These are phyloP conservation scores for Cinclus mexicanus DNA, from an alignment of 2,113 vertebrate species.

Conservation along the genomic window DNA sequence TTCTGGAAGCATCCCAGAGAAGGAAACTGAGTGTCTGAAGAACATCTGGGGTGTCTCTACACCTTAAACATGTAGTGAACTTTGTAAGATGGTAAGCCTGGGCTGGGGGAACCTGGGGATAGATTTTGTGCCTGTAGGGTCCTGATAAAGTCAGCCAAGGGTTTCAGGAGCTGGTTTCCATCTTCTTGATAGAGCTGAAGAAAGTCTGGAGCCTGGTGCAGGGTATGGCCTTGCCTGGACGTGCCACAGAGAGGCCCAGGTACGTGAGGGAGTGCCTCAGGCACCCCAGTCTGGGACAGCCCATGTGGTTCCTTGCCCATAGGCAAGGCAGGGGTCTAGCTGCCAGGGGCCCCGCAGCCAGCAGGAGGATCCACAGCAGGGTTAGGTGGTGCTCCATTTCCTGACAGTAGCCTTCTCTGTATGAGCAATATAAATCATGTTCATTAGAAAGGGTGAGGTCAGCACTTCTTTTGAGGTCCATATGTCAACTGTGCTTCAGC, in stretches of 20 bases:
- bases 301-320: accelerated
- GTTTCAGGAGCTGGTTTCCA: not conserved
- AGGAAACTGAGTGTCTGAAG: not conserved
- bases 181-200: not conserved
- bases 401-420: not conserved
- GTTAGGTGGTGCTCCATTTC: not conserved
- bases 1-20: not conserved
- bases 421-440: not conserved
- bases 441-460: not conserved
- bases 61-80: not conserved
- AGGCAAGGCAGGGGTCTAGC: not conserved
- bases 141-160: not conserved
- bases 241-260: not conserved
- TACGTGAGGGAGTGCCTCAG: accelerated
- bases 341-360: accelerated
- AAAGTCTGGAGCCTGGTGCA: not conserved
- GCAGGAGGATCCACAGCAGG: not conserved
- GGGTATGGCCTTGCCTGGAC: not conserved
- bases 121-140: not conserved
- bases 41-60: not conserved
- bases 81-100: not conserved
- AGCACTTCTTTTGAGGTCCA: not conserved
- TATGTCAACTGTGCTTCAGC: not conserved
- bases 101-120: not conserved
- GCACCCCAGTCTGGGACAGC: not conserved